Evolutionary conservation across 1,140 invertebrate species (phyloP).

Genomic region (Pseudomyrmex pallidus): DNA sequence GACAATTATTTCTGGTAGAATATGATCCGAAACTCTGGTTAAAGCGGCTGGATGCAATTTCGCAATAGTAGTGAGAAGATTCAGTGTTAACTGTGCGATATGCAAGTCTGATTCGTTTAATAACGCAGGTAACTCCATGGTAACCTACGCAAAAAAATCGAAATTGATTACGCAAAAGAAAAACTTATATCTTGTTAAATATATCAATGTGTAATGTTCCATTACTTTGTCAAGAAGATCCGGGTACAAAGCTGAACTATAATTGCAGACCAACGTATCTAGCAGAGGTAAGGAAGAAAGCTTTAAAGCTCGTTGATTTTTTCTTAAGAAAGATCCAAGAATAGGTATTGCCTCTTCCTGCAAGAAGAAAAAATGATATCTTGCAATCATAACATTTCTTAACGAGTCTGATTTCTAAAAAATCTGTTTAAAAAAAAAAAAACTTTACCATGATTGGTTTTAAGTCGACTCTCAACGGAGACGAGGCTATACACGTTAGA

Average conservation of each 20-base stretch:
- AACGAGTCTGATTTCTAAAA: background rate
- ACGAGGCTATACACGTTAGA: constrained; percentile 96
- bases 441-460: constrained; percentile 91
- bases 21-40: constrained; percentile 88
- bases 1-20: constrained; percentile 94
- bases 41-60: constrained; percentile 89
- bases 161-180: background rate
- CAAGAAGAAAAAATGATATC: constrained; percentile 64
- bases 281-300: constrained; percentile 95
- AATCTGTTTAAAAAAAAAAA: constrained; percentile 31
- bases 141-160: constrained; percentile 82
- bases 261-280: constrained; percentile 95
- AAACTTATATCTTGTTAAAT: background rate
- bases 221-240: constrained; percentile 90
- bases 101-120: constrained; percentile 97
- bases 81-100: constrained; percentile 95
- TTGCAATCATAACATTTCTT: constrained; percentile 5
- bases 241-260: constrained; percentile 89
- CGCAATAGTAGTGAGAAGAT: constrained; percentile 91
- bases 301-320: constrained; percentile 98
- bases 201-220: constrained; percentile 13
- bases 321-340: constrained; percentile 96
- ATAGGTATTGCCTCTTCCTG: constrained; percentile 95
- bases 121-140: constrained; percentile 94
- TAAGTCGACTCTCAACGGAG: constrained; percentile 94